Percentiles rank a stretch among this genome's conserved stretches.
phyloP scores from a whole-genome alignment of 2,113 vertebrate genomes.

The Mustela lutreola region DNA sequence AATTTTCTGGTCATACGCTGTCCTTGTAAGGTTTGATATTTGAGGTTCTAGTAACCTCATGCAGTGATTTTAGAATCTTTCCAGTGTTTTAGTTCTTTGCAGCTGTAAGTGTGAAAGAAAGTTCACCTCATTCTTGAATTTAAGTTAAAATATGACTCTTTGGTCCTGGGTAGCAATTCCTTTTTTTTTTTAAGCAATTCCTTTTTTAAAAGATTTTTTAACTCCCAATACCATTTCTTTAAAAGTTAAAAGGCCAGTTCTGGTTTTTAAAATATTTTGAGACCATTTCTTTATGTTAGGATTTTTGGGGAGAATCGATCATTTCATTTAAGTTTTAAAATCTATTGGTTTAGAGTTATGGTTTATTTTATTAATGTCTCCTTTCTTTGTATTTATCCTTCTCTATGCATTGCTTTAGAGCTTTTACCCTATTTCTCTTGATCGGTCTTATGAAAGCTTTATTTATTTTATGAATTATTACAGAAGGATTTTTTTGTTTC shows the following conservation, averaged over 20 bases:
- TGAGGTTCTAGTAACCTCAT: neutral
- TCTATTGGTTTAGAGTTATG: neutral
- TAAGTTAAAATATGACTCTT: neutral
- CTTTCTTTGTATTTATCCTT: neutral
- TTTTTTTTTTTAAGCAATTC: neutral
- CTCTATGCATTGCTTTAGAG: neutral
- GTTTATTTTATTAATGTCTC: neutral
- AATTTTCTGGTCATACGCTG: neutral
- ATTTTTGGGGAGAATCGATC: neutral
- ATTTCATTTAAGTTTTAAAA: conserved; percentile 36
- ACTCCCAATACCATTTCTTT: neutral
- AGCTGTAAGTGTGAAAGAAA: neutral
- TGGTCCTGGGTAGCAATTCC: neutral
- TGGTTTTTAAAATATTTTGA: neutral
- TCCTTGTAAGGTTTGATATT: neutral
- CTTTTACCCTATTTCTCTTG: neutral
- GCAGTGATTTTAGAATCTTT: neutral
- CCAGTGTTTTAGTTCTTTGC: conserved; percentile 22
- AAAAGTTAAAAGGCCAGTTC: conserved; percentile 12
- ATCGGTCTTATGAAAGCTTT: neutral
- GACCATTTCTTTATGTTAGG: neutral
- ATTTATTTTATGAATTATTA: conserved; percentile 27
- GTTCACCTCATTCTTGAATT: neutral
- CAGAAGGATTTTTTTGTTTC: neutral
- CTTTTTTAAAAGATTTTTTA: conserved; percentile 33